These are phyloP conservation scores for Calypte anna DNA, from an alignment of 2,113 vertebrate genomes.

Conservation along the genomic window DNA sequence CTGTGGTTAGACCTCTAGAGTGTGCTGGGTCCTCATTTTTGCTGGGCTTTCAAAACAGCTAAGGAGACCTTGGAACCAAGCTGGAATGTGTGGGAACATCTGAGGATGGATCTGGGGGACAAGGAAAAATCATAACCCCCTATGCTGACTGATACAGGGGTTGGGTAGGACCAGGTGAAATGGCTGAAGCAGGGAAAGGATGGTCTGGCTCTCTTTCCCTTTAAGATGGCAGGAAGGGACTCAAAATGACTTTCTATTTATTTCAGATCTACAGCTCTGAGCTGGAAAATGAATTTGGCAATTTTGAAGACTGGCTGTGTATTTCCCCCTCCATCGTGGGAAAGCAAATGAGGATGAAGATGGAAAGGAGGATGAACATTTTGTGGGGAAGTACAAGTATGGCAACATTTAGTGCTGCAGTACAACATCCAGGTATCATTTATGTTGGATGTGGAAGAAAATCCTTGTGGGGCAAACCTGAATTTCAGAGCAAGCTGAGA, in stretches of 20 bases:
- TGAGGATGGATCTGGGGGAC: background rate
- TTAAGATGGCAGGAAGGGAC: background rate
- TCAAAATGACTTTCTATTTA: background rate
- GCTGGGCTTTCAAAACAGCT: background rate
- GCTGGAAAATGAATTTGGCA: slow-evolving; percentile 88
- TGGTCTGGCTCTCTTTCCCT: background rate
- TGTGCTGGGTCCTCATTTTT: background rate
- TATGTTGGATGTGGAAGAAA: background rate
- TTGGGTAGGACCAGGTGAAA: background rate
- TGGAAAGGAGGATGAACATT: slow-evolving; percentile 81
- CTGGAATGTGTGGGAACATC: background rate
- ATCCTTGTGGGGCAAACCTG: background rate
- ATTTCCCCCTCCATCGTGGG: slow-evolving; percentile 85
- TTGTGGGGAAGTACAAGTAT: slow-evolving; percentile 95
- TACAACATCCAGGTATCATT: background rate
- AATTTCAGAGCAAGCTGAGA: background rate
- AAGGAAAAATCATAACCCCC: background rate
- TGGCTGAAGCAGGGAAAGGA: background rate
- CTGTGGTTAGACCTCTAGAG: background rate
- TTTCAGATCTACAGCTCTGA: slow-evolving; percentile 86
- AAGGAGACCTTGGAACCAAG: background rate
- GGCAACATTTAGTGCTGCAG: background rate
- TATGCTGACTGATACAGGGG: background rate
- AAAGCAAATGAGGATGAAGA: slow-evolving; percentile 84
- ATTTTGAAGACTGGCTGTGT: slow-evolving; percentile 93